Evolutionary conservation across 2,113 vertebrate genomes (phyloP), one percentile per base, ranked within the genome.

Genomic region (Turdus rufiventris): DNA sequence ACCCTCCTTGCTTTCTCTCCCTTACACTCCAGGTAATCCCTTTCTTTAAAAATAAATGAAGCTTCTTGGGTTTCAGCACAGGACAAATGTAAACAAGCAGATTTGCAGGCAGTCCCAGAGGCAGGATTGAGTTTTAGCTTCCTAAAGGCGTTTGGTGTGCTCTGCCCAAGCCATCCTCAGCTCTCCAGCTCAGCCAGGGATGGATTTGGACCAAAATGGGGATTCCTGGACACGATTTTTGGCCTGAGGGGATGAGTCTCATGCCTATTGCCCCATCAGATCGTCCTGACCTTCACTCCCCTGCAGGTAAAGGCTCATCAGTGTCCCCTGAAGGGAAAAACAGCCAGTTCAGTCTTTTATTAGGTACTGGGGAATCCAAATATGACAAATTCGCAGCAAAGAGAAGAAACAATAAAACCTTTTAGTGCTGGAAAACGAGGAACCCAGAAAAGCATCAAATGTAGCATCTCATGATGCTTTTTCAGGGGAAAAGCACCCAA

Each of bases 401-500:
- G 33, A 18, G 58, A 50, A 58, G 47, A 12, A 57, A 34, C 58
- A 17, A 45, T 25, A 8, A 43, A 34, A 43, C 18, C 4, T 45
- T 54, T 28, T 6, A 5, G 3, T 28, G 29, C 50, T 54, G 78
- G 29, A 16, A 50, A 53, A 63, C 6, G 4, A 25, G 21, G 40
- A 48, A 87, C 6, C 53, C 4, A 0, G 8, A 67, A 68, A 58
- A 28, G 4, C 7, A 0, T 5, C 0, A 0, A 20, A 8, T 26
- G 18, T 8, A n/a, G 42, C 42, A 2, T 5, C 88, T 56, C 54
- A 2, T 2, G 36, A 3, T 0, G 0, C 14, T 14, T 38, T 38
- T 38, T 38, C 38, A 38, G 38, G 48, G 77, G 36, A 60, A 33
- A 42, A 81, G 66, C 47, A 25, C 5, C 10, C 34, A 24, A 18